Evolutionary conservation across 2,113 vertebrate genomes (phyloP).

Genomic region (Thinocorus orbignyianus): DNA sequence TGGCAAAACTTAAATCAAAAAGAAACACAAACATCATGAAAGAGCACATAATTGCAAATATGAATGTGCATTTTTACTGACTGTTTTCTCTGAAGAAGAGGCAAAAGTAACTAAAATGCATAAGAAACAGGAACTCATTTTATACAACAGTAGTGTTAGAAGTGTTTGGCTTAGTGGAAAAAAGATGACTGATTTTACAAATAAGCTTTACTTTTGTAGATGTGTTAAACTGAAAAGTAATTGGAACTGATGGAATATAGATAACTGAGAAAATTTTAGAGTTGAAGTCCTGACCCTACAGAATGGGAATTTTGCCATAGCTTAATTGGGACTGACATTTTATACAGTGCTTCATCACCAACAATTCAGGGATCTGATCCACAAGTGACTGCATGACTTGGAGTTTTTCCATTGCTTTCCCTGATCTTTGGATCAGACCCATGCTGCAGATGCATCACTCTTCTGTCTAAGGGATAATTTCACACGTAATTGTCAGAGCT

Average conservation of each 20-base stretch:
- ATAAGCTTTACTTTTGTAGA: background rate
- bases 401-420: background rate
- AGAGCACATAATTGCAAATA: background rate
- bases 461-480: background rate
- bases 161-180: background rate
- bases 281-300: background rate
- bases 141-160: background rate
- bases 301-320: slow-evolving; percentile 23
- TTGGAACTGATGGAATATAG: background rate
- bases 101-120: background rate
- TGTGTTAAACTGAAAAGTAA: background rate
- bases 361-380: background rate
- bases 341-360: background rate
- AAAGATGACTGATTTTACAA: background rate
- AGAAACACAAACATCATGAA: background rate
- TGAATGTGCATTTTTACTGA: background rate
- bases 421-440: slow-evolving; percentile 4
- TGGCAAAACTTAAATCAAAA: background rate
- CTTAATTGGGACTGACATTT: slow-evolving; percentile 37
- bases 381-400: background rate
- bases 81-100: background rate
- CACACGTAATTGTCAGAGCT: background rate
- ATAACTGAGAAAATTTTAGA: background rate
- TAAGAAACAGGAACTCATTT: background rate
- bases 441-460: background rate